A percentile compares a stretch with the other conserved stretches of the same genome.
These are phyloP conservation scores for Drosophila multiciliata DNA, from an alignment of 2,888 invertebrate species.

Conservation along the genomic window DNA sequence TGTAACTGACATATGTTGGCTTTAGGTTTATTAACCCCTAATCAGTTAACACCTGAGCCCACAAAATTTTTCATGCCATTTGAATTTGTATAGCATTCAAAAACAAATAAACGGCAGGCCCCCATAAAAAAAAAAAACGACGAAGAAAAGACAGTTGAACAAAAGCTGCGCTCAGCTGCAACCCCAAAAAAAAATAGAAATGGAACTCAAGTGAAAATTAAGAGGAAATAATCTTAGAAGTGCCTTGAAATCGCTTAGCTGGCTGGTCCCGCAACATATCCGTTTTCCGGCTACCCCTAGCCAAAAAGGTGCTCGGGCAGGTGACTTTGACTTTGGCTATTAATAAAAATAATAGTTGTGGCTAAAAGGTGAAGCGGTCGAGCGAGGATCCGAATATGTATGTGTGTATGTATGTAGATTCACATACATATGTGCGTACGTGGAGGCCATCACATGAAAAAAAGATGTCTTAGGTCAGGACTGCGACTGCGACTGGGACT, in stretches of 20 bases:
- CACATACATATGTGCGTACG: conserved; percentile 24
- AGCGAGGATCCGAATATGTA: conserved; percentile 29
- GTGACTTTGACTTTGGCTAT: conserved; percentile 83
- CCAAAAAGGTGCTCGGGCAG: conserved; percentile 71
- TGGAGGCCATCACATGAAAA: conserved; percentile 78
- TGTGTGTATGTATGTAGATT: neutral
- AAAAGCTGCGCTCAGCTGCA: conserved; percentile 65
- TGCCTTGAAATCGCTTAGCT: conserved; percentile 38
- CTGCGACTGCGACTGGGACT: conserved; percentile 40
- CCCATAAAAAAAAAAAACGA: conserved; percentile 53
- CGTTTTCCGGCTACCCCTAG: conserved; percentile 79
- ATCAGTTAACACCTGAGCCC: conserved; percentile 81
- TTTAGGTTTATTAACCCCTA: conserved; percentile 74
- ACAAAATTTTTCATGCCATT: conserved; percentile 82
- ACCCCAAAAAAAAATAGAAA: conserved; percentile 52
- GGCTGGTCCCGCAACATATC: conserved; percentile 57
- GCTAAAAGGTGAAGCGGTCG: conserved; percentile 68
- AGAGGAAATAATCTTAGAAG: conserved; percentile 68
- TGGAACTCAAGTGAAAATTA: conserved; percentile 44
- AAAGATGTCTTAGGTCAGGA: conserved; percentile 83
- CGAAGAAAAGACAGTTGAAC: conserved; percentile 16
- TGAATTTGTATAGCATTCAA: conserved; percentile 73
- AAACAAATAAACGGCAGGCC: conserved; percentile 61
- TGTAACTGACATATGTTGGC: conserved; percentile 62
- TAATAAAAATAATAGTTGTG: conserved; percentile 83